phyloP scores from a whole-genome alignment of 2,797 vertebrate species.

The Cirrhinus mrigala region DNA sequence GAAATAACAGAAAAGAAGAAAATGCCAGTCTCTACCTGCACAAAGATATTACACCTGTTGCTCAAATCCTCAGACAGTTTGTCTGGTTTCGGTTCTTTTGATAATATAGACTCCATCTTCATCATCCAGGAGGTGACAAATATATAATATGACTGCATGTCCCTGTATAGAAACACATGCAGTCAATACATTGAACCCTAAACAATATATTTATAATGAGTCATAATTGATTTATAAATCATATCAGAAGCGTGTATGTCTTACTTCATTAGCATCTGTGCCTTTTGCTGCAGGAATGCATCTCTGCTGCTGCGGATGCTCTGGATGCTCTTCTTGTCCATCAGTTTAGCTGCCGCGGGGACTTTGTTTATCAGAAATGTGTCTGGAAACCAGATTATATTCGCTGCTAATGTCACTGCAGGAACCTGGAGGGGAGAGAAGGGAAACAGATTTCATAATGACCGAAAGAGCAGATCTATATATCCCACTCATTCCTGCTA shows the following conservation, averaged over 20 bases:
- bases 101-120: conserved; percentile 97
- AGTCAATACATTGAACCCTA: neutral
- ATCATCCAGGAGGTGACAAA: conserved; percentile 99
- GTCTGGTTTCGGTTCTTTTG: conserved; percentile 88
- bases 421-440: conserved; percentile 82
- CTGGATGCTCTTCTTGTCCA: conserved; percentile 94
- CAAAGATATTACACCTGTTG: conserved; percentile 93
- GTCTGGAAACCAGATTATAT: conserved; percentile 98
- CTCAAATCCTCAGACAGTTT: conserved; percentile 93
- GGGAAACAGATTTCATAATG: neutral
- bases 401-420: conserved; percentile 92
- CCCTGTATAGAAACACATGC: conserved; percentile 76
- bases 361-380: conserved; percentile 89
- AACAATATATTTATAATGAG: neutral
- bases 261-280: conserved; percentile 92
- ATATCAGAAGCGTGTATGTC: neutral
- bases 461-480: neutral
- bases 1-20: neutral
- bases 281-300: conserved; percentile 89
- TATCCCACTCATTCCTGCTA: neutral
- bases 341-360: conserved; percentile 90
- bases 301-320: conserved; percentile 87
- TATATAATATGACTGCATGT: conserved; percentile 97
- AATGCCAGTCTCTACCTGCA: conserved; percentile 85
- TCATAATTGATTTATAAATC: neutral